These are phyloP conservation scores for Heliconius hermathena DNA, from an alignment of 1,140 invertebrate genomes.

Conservation along the genomic window DNA sequence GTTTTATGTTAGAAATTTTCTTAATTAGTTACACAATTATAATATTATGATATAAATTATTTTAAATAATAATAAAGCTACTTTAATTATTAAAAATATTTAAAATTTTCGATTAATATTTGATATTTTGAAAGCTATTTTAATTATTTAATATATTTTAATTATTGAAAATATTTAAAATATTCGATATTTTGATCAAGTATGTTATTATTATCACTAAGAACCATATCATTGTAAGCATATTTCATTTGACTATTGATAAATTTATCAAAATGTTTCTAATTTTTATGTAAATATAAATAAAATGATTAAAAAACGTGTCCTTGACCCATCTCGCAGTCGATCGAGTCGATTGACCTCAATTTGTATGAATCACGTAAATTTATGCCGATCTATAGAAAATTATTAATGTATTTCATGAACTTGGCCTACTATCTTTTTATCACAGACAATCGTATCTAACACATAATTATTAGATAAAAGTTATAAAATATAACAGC, in stretches of 20 bases:
- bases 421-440: conserved; percentile 15
- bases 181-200: not conserved
- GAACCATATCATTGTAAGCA: not conserved
- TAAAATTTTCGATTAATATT: not conserved
- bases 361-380: conserved; percentile 27
- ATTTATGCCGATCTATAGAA: conserved; percentile 19
- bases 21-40: no score
- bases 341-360: conserved; percentile 25
- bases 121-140: not conserved
- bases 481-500: not conserved
- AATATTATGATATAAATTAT: no score
- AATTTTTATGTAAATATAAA: not conserved
- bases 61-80: no score
- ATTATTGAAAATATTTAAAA: not conserved
- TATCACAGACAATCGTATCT: not conserved
- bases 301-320: conserved; percentile 18
- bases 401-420: conserved; percentile 23
- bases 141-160: not conserved
- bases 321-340: conserved; percentile 27
- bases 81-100: not conserved
- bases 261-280: not conserved
- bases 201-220: not conserved
- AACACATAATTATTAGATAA: conserved; percentile 3
- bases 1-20: no score
- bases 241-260: not conserved